Evolutionary conservation across 2,888 invertebrate species (phyloP).

Genomic region (Brassicogethes aeneus): DNA sequence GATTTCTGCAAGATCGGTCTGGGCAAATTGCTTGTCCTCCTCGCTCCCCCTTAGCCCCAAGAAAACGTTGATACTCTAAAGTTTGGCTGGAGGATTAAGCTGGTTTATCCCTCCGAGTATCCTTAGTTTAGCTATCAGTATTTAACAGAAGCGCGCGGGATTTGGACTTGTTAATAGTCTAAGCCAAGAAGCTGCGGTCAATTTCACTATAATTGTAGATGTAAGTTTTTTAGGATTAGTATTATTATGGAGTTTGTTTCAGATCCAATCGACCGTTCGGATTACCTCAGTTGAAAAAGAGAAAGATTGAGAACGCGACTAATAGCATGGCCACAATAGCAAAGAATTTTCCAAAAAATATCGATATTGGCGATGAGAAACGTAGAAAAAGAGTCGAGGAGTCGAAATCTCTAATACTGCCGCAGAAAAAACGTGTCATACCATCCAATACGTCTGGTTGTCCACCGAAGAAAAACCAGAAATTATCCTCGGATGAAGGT

Average conservation of each 20-base stretch:
- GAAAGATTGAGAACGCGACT: slow-evolving; percentile 49
- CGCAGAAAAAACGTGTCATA: slow-evolving; percentile 52
- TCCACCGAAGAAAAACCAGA: slow-evolving; percentile 42
- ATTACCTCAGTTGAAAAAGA: slow-evolving; percentile 54
- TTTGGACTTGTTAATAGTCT: slow-evolving; percentile 14
- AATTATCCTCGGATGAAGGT: slow-evolving; percentile 37
- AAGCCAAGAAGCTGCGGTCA: slow-evolving; percentile 23
- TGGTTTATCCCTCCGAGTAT: slow-evolving; percentile 21
- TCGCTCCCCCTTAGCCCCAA: too few relatives aligned
- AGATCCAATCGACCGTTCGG: slow-evolving; percentile 39
- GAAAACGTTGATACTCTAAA: too few relatives aligned
- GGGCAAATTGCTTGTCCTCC: too few relatives aligned
- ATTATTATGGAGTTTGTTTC: too few relatives aligned
- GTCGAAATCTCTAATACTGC: slow-evolving; percentile 41
- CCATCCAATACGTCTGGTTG: slow-evolving; percentile 29
- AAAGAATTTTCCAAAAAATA: slow-evolving; percentile 26
- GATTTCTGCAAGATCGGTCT: too few relatives aligned
- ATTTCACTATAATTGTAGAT: too few relatives aligned
- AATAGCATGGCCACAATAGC: slow-evolving; percentile 32
- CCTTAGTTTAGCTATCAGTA: slow-evolving; percentile 36
- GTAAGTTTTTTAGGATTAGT: too few relatives aligned
- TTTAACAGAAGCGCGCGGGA: slow-evolving; percentile 32
- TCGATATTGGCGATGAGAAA: slow-evolving; percentile 36
- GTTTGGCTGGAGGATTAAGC: too few relatives aligned
- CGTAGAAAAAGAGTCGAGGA: slow-evolving; percentile 42